A percentile compares a stretch with the other conserved stretches of the same genome.
These are phyloP conservation scores for Phycodurus eques DNA, from an alignment of 2,113 vertebrate species.

Conservation along the genomic window DNA sequence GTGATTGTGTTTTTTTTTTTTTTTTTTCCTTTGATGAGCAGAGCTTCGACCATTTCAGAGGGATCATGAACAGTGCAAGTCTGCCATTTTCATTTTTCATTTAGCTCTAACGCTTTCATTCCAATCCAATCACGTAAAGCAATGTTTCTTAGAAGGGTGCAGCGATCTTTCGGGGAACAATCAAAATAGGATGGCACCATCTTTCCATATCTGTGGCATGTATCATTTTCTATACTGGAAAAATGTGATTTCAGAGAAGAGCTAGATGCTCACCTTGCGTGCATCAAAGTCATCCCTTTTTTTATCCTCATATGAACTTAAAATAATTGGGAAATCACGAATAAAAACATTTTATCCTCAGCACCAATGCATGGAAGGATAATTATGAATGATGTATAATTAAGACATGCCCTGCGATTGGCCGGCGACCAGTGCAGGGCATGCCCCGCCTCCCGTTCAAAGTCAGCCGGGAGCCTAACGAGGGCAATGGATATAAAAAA, in stretches of 20 bases:
- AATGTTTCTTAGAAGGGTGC: conserved; percentile 31
- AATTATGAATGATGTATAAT: too few relatives aligned
- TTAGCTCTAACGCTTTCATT: conserved; percentile 32
- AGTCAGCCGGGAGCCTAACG: too few relatives aligned
- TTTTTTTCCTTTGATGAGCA: conserved; percentile 41
- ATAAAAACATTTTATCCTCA: too few relatives aligned
- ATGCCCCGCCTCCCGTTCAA: too few relatives aligned
- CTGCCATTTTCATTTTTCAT: conserved; percentile 52
- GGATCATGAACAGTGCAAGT: conserved; percentile 41
- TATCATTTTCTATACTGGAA: conserved; percentile 18
- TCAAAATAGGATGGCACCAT: conserved; percentile 27
- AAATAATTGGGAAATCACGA: too few relatives aligned
- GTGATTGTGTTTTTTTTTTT: conserved; percentile 20
- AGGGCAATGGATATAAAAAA: too few relatives aligned
- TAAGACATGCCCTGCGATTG: too few relatives aligned
- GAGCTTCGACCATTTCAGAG: conserved; percentile 45
- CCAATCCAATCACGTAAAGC: conserved; percentile 32
- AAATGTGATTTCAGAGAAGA: conserved; percentile 18
- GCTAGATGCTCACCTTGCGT: conserved; percentile 11
- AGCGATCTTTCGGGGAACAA: conserved; percentile 30
- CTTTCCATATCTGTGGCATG: conserved; percentile 16
- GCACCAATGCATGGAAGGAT: too few relatives aligned
- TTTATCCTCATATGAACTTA: neutral
- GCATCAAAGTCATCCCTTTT: conserved; percentile 5
- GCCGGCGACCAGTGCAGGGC: too few relatives aligned